Base-by-base conservation (phyloP, 2,797 vertebrate genomes). In the Sarcoramphus papa region DNA sequence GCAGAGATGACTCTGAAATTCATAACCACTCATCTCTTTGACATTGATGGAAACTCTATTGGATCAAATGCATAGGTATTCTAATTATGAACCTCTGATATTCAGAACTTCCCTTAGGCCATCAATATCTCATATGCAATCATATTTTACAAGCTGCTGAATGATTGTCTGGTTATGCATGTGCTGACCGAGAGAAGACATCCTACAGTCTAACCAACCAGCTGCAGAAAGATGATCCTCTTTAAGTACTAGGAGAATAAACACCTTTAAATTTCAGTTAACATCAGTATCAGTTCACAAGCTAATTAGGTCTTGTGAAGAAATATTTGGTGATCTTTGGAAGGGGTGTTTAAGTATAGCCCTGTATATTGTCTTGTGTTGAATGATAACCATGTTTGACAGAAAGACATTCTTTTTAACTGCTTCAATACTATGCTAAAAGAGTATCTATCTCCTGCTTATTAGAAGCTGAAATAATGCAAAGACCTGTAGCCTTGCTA, bases 31-130 rank as follows among this genome's bases (percentile, higher is more conserved):
- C 97, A 80, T 96, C 78, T 93, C 83, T 51, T 59, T 97, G 96
- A 97, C 97, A 95, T 80, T 97, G 97, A 97, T 97, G 92, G 86
- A 95, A 96, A 94, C 73, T 86, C 92, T 96, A 69, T 90, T 90
- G 81, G 70, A 96, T 96, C 77, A 94, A 93, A 96, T 69, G 76
- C 86, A 88, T 73, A 92, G 93, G 81, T 94, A 93, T 96, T 96
- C 92, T 97, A 95, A 97, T 97, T 97, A 97, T 90, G 93, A 97
- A 72, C 56, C 54, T 92, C 85, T 89, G 91, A 92, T 97, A 93
- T 92, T 95, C 96, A 97, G 94, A 94, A 88, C 83, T 97, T 94
- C 92, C 95, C 77, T 95, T 83, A 76, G 96, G 95, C 93, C 90
- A 95, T 95, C 92, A 92, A 68, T 97, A 96, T 97, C 96, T 95